phyloP scores from a whole-genome alignment of 2,113 vertebrate species.

The Ceyx cyanopectus region DNA sequence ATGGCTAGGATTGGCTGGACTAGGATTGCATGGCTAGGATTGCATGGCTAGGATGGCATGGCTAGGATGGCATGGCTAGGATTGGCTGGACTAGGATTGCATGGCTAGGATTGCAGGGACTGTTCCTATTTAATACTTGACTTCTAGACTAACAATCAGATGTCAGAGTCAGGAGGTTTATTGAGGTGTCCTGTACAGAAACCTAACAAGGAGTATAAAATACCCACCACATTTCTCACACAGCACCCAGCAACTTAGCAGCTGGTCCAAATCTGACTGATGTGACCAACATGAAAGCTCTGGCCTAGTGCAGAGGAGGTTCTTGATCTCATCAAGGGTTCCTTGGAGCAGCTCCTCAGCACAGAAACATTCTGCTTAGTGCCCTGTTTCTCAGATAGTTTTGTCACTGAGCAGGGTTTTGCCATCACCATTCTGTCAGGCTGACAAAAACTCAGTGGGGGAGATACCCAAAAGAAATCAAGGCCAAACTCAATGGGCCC shows the following conservation, averaged over 20 bases:
- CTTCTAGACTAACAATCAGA: not conserved
- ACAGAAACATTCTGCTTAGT: not conserved
- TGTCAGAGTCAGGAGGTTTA: not conserved
- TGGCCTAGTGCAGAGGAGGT: not conserved
- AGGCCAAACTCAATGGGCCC: slow-evolving; percentile 7
- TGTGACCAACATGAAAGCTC: not conserved
- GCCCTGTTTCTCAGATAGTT: not conserved
- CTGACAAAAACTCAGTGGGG: not conserved
- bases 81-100: no score
- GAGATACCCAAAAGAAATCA: slow-evolving; percentile 9
- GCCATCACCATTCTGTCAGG: not conserved
- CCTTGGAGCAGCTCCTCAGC: not conserved
- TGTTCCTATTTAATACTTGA: not conserved
- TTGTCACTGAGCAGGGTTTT: not conserved
- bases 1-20: no score
- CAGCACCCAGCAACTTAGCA: not conserved
- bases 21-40: no score
- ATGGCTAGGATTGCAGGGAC: not conserved
- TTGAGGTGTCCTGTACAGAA: not conserved
- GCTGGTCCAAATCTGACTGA: not conserved
- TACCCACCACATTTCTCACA: not conserved
- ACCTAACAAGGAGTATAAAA: not conserved
- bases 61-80: no score
- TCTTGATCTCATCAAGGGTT: not conserved
- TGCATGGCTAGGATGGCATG: no score